phyloP scores from a whole-genome alignment of 1,140 invertebrate genomes.

The Eufriesea mexicana region DNA sequence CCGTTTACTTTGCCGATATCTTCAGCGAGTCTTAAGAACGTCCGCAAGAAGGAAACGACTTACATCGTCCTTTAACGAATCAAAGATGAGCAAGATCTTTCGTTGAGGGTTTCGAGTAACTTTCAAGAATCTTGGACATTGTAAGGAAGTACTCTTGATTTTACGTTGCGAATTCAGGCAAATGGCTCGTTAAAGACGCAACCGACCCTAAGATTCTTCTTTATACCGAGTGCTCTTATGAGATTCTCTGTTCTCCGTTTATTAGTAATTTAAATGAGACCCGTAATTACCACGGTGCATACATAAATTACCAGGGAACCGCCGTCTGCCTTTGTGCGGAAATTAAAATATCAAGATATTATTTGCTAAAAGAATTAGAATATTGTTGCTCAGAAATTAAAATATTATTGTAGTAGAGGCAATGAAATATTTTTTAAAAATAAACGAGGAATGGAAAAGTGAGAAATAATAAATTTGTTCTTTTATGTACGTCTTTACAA shows the following conservation, averaged over 20 bases:
- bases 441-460: no score
- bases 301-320: neutral
- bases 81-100: neutral
- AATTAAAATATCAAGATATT: neutral
- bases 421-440: no score
- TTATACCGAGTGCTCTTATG: conserved; percentile 7
- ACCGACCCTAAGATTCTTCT: conserved; percentile 13
- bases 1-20: neutral
- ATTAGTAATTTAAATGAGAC: conserved; percentile 34
- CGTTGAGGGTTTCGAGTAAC: conserved; percentile 5
- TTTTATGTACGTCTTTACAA: no score
- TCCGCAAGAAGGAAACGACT: neutral
- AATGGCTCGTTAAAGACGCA: conserved; percentile 46
- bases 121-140: conserved; percentile 32
- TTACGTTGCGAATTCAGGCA: conserved; percentile 29
- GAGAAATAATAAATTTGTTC: no score
- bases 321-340: neutral
- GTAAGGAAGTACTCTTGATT: conserved; percentile 18
- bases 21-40: neutral
- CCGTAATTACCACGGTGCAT: conserved; percentile 12
- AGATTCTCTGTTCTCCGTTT: conserved; percentile 13
- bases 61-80: conserved; percentile 5
- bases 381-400: no score
- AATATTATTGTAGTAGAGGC: no score
- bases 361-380: no score